Base-by-base conservation (phyloP, 2,888 invertebrate species). In the Drosophila prostipennis region DNA sequence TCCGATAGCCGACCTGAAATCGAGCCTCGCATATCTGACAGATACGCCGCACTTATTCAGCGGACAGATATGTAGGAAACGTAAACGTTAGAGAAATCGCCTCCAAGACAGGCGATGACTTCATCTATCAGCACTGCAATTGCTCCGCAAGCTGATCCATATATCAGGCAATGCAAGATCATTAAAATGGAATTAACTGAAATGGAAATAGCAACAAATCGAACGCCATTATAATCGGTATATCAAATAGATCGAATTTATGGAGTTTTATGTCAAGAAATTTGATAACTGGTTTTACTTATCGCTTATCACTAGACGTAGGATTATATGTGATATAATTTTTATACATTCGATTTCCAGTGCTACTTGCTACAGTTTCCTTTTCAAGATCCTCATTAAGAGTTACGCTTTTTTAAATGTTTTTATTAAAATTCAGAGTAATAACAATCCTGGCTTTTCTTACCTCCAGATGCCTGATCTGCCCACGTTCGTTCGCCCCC, bases 21-120 rank as follows among this genome's bases (percentile, higher is more conserved):
- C 32, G 29, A 26, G 51, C 51, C 51, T 39, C 16, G 14, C 14
- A 14, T 11, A 26, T 36, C 56, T 37, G 45, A 46, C 55, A 23
- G 23, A 36, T 36, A 26, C 45, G 16, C 23, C 14, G 26, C 26
- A 61, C 40, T 46, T 48, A 58, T 16, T n/a, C 40, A 48, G 61
- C 40, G 14, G 16, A 32, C 14, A 29, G 46, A 46, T 32, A 59
- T 48, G 29, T 29, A 58, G 59, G 34, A 59, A 42, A 59, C 40
- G 42, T 48, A 59, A 42, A 59, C 40, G 42, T 48, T 46, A n/a
- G 57, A 57, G 52, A 61, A 59, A 58, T 61, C 59, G 61, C 61
- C 40, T 42, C 69, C n/a, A 70, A 52, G 60, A 48, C 53, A 54
- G 43, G 37, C 48, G 70, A 59, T 70, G 69, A 70, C 53, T 69